Conservation (phyloP, 2,797 vertebrate genomes). For the Rhynchotus rufescens region DNA sequence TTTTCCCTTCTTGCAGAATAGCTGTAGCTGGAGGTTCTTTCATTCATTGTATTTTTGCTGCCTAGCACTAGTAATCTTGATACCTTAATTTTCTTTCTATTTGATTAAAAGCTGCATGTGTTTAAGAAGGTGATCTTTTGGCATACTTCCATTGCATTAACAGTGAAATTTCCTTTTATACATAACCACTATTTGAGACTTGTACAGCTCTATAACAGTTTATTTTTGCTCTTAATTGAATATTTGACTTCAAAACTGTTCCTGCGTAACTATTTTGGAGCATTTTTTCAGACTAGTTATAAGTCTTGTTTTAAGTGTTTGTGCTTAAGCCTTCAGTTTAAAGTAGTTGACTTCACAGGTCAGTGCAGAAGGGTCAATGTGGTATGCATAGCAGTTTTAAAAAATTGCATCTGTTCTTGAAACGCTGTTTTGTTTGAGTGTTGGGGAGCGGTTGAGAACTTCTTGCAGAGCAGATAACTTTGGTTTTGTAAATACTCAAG, state of each 20-base stretch:
- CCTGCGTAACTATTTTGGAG: constrained; percentile 78
- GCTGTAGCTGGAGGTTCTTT: constrained; percentile 81
- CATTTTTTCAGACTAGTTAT: constrained; percentile 76
- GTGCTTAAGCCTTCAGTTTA: constrained; percentile 75
- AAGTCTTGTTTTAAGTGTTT: constrained; percentile 65
- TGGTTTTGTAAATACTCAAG: constrained; percentile 80
- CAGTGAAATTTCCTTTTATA: constrained; percentile 84
- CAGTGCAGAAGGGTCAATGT: constrained; percentile 79
- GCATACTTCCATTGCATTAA: constrained; percentile 85
- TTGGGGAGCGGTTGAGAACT: constrained; percentile 72
- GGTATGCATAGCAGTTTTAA: constrained; percentile 70
- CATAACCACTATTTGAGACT: constrained; percentile 83
- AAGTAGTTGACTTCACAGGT: constrained; percentile 76
- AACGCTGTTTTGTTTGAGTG: constrained; percentile 72
- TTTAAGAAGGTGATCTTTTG: constrained; percentile 80
- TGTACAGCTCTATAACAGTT: constrained; percentile 83
- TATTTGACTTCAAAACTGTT: constrained; percentile 78
- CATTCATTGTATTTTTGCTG: constrained; percentile 79
- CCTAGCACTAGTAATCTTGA: constrained; percentile 81
- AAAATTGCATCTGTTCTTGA: constrained; percentile 79
- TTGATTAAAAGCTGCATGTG: constrained; percentile 82
- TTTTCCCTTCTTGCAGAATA: constrained; percentile 82
- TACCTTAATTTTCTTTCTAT: constrained; percentile 79
- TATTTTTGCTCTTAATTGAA: constrained; percentile 78
- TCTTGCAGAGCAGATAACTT: constrained; percentile 82